phyloP scores from a whole-genome alignment of 2,888 invertebrate genomes.

The Horisme vitalbata region DNA sequence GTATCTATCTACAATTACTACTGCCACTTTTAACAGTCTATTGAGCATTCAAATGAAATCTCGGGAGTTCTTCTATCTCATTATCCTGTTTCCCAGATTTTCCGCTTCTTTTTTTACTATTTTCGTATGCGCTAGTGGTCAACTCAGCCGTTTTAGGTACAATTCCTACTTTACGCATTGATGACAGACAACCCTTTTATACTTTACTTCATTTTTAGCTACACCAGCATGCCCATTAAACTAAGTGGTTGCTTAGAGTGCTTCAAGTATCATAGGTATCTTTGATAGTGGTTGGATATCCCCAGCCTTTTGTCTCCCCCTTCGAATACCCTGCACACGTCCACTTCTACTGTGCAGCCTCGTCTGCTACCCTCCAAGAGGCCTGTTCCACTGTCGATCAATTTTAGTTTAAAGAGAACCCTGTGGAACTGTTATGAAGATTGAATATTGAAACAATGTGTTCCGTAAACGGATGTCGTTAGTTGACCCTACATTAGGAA shows the following conservation, averaged over 20 bases:
- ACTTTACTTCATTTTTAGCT: slow-evolving; percentile 4
- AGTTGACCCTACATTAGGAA: too few relatives aligned
- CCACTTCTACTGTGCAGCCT: slow-evolving; percentile 14
- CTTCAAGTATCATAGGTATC: slow-evolving; percentile 20
- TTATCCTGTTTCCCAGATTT: too few relatives aligned
- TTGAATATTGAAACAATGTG: slow-evolving; percentile 1
- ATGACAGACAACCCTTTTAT: background rate
- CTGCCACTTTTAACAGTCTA: too few relatives aligned
- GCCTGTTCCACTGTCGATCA: slow-evolving; percentile 3
- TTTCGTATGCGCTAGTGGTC: too few relatives aligned
- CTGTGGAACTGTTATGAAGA: background rate
- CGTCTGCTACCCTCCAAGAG: slow-evolving; percentile 10
- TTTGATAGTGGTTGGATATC: slow-evolving; percentile 14
- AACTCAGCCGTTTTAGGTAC: too few relatives aligned
- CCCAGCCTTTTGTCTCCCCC: slow-evolving; percentile 23
- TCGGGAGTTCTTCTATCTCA: too few relatives aligned
- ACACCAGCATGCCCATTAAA: slow-evolving; percentile 13
- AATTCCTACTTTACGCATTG: too few relatives aligned
- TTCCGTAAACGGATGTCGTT: too few relatives aligned
- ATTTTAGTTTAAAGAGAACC: background rate
- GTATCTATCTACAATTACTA: too few relatives aligned
- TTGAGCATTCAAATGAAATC: too few relatives aligned
- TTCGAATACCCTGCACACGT: slow-evolving; percentile 11
- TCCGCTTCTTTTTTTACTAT: too few relatives aligned
- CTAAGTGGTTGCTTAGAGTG: slow-evolving; percentile 20